Evolutionary conservation across 2,888 invertebrate genomes (phyloP).

Genomic region (Bombyx huttoni): DNA sequence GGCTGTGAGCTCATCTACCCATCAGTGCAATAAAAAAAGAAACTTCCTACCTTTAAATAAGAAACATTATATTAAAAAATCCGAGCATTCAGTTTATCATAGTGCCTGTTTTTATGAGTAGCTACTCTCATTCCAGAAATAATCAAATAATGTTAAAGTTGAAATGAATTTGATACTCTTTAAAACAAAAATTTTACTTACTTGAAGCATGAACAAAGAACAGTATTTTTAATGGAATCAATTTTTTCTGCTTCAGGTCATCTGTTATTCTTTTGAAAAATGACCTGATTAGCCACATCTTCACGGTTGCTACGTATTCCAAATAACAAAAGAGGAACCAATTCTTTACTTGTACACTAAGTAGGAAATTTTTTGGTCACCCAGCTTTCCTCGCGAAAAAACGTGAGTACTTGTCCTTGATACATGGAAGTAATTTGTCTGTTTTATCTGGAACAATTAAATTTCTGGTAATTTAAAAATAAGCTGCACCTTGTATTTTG

Average conservation of each 20-base stretch:
- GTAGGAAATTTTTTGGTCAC: slow-evolving; percentile 43
- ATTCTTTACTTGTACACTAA: slow-evolving; percentile 13
- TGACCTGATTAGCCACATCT: slow-evolving; percentile 73
- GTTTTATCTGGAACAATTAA: background rate
- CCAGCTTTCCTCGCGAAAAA: slow-evolving; percentile 38
- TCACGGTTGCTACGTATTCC: slow-evolving; percentile 16
- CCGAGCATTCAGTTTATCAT: too few relatives aligned
- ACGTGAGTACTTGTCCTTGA: slow-evolving; percentile 30
- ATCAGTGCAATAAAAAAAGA: too few relatives aligned
- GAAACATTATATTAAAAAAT: too few relatives aligned
- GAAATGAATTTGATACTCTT: background rate
- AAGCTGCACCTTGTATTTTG: too few relatives aligned
- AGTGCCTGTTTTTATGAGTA: too few relatives aligned
- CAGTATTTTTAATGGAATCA: slow-evolving; percentile 80
- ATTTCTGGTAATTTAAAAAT: background rate
- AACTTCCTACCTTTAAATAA: too few relatives aligned
- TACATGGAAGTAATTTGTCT: slow-evolving; percentile 41
- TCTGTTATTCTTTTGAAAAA: slow-evolving; percentile 78
- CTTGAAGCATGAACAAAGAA: slow-evolving; percentile 86
- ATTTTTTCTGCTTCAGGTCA: slow-evolving; percentile 80
- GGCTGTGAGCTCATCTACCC: too few relatives aligned
- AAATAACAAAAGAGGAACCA: background rate
- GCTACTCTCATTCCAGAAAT: too few relatives aligned
- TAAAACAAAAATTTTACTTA: slow-evolving; percentile 53
- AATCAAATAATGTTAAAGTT: too few relatives aligned